These are phyloP conservation scores for Lemur catta DNA, from an alignment of 2,797 vertebrate species.

Conservation along the genomic window DNA sequence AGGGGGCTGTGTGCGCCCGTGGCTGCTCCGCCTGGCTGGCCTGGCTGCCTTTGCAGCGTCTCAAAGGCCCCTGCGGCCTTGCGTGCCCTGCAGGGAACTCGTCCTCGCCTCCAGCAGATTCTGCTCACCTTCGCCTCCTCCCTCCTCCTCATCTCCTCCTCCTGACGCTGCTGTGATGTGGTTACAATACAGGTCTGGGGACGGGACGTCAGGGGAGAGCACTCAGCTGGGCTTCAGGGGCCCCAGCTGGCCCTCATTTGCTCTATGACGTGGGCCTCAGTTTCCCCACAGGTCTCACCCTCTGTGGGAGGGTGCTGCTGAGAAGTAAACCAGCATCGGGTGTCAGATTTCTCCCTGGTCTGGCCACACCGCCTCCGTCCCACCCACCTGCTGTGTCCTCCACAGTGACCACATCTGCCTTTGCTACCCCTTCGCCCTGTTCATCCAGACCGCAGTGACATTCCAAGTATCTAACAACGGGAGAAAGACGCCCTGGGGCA, in stretches of 20 bases:
- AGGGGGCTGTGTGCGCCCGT: background rate
- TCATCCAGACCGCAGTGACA: background rate
- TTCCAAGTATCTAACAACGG: background rate
- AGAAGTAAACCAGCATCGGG: background rate
- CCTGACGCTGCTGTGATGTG: background rate
- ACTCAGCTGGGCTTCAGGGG: background rate
- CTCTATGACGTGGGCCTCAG: accelerated
- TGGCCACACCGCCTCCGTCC: background rate
- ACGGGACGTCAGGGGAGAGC: accelerated
- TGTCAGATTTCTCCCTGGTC: accelerated
- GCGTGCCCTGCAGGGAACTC: background rate
- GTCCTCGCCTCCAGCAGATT: background rate
- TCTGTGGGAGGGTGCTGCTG: too few species aligned
- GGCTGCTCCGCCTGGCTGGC: too few species aligned
- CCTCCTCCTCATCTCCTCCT: background rate
- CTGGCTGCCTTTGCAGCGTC: background rate
- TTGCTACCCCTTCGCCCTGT: background rate
- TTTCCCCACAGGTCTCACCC: background rate
- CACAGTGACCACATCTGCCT: too few species aligned
- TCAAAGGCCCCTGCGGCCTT: background rate
- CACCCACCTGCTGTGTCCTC: accelerated
- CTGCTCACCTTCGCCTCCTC: background rate
- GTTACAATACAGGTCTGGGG: background rate
- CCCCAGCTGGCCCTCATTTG: background rate
- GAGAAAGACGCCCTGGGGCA: background rate